phyloP scores from a whole-genome alignment of 1,140 invertebrate species.

The Odontomachus brunneus region DNA sequence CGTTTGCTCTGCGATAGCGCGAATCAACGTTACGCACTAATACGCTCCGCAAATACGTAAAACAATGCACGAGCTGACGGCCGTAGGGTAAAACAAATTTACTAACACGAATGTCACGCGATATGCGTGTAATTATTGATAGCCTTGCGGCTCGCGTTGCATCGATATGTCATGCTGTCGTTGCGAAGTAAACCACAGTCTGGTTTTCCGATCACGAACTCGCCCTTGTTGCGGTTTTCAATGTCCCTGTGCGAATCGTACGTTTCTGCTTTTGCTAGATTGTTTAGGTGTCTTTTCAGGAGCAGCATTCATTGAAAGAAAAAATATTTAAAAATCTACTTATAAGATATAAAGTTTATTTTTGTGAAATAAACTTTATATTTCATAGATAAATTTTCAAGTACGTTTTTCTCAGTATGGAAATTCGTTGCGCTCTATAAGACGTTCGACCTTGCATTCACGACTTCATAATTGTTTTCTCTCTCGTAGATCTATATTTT shows the following conservation, averaged over 20 bases:
- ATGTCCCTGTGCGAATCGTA: background rate
- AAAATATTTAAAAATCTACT: no score
- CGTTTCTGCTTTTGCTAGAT: background rate
- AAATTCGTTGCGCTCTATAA: no score
- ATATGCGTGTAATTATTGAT: constrained; percentile 36
- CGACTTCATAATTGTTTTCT: background rate
- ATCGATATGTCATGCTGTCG: constrained; percentile 31
- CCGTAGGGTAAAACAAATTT: constrained; percentile 36
- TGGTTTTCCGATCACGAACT: background rate
- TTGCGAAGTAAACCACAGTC: constrained; percentile 8
- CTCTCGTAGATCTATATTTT: no score
- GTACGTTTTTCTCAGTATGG: no score
- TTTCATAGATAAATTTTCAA: no score
- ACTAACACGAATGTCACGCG: background rate
- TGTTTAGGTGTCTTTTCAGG: background rate
- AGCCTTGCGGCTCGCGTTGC: background rate
- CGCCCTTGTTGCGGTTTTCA: background rate
- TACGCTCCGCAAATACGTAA: constrained; percentile 14
- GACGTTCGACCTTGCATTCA: background rate
- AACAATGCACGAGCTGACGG: background rate
- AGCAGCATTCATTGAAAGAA: no score
- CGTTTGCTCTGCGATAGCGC: background rate
- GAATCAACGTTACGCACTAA: background rate
- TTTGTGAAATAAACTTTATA: no score
- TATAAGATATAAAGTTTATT: no score